Base-by-base conservation (phyloP, 1,140 invertebrate genomes). In the Chironomus tepperi region DNA sequence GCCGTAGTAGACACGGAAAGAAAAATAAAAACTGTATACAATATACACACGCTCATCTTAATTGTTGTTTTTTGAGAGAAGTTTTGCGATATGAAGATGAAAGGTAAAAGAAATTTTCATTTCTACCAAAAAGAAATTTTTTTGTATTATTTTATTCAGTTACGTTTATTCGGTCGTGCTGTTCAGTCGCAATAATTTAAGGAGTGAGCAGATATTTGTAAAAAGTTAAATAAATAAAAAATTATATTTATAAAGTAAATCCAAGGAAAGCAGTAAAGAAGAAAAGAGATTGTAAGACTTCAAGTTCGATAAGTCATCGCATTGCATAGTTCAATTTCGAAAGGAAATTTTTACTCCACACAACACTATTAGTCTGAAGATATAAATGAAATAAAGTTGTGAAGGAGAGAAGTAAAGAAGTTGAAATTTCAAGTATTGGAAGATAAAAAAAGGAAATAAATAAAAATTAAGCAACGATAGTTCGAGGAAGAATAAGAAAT, bases 51-150 rank as follows among this genome's bases (percentile, higher is more conserved):
- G 47, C 47, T 57, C 47, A 57, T 57, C 47, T 57, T 57, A 57
- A 57, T 57, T 57, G 47, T 57, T 57, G 12, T 15, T 34, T 34
- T 57, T 57, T 12, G 47, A 57, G n/a, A 57, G 47, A 57, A 57
- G 47, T 34, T 34, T 34, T 34, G 47, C 47, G n/a, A 57, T 12
- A 57, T 34, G 24, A 57, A 15, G 12, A 57, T n/a, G 12, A 12
- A 57, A 57, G 5, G 47, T n/a, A 15, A n/a, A 57, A 57, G 47
- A 57, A 57, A 57, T n/a, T 57, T 57, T 57, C n/a, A 57, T 57
- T 57, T 57, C n/a, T n/a, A n/a, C 47, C 47, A 57, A 57, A 57
- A 57, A 57, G 47, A 57, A 57, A 57, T 57, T 57, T 57, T 57
- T 57, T n/a, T 57, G 24, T 57, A n/a, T 57, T n/a, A 12, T 57